These are phyloP conservation scores for Campoletis raptor DNA, from an alignment of 2,888 invertebrate genomes.

Conservation along the genomic window DNA sequence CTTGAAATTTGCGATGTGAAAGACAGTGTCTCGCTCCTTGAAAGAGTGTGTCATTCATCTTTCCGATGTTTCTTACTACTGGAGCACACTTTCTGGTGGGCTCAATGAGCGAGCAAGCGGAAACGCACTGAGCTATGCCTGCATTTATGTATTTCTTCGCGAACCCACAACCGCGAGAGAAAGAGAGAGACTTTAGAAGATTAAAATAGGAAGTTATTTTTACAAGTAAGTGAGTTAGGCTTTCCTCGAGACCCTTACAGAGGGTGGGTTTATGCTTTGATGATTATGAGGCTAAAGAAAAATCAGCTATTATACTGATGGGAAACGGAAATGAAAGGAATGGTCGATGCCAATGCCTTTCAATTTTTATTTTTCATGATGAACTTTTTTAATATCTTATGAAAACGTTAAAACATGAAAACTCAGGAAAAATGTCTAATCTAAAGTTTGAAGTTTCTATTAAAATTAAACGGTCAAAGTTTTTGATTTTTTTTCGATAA, in stretches of 20 bases:
- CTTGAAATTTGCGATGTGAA: constrained; percentile 58
- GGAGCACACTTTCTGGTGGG: constrained; percentile 68
- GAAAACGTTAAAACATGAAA: too few relatives aligned
- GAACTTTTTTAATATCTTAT: neutral
- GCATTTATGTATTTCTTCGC: constrained; percentile 21
- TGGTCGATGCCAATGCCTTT: neutral
- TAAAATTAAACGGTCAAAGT: too few relatives aligned
- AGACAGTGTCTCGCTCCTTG: constrained; percentile 49
- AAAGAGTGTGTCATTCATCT: constrained; percentile 64
- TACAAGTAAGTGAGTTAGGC: constrained; percentile 56
- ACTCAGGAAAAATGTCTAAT: too few relatives aligned
- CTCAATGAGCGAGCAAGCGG: constrained; percentile 77
- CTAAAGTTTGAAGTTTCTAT: too few relatives aligned
- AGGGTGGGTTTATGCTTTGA: constrained; percentile 38
- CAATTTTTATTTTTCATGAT: neutral
- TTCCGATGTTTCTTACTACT: constrained; percentile 47
- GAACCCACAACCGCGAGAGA: constrained; percentile 31
- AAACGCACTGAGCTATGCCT: constrained; percentile 66
- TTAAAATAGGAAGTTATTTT: constrained; percentile 71
- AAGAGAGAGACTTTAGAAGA: constrained; percentile 29
- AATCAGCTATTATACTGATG: neutral
- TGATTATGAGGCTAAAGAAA: constrained; percentile 34
- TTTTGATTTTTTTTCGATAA: too few relatives aligned
- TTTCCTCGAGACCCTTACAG: constrained; percentile 34
- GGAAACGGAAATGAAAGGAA: constrained; percentile 14